Percentiles rank a stretch among this genome's conserved stretches.
Evolutionary conservation across 2,888 invertebrate species (phyloP).

Genomic region (Gari tellinella): DNA sequence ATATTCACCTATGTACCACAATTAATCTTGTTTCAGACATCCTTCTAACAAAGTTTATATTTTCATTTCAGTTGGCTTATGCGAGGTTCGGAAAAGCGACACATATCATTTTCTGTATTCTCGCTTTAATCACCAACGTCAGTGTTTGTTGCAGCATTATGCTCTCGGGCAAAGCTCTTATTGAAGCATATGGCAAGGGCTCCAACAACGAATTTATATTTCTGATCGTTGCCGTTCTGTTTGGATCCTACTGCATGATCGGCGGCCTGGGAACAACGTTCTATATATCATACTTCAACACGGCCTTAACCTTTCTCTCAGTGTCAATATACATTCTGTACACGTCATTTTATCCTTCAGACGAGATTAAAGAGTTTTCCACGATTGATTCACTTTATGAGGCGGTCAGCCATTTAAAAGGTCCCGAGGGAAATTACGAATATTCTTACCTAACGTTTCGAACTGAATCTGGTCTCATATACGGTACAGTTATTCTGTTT

Average conservation of each 20-base stretch:
- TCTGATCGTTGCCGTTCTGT: slow-evolving; percentile 65
- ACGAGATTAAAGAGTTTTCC: slow-evolving; percentile 34
- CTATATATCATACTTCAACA: slow-evolving; percentile 80
- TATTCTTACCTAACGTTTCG: slow-evolving; percentile 72
- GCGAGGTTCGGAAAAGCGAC: slow-evolving; percentile 54
- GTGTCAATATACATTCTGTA: slow-evolving; percentile 70
- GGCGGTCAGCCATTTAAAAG: slow-evolving; percentile 62
- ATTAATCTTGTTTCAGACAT: no score
- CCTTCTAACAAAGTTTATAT: neutral
- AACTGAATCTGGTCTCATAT: slow-evolving; percentile 69
- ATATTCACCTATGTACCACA: no score
- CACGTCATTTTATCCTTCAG: slow-evolving; percentile 58
- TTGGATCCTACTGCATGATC: slow-evolving; percentile 76
- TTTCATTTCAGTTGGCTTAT: slow-evolving; percentile 37
- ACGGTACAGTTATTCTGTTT: slow-evolving; percentile 64
- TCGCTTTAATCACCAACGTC: slow-evolving; percentile 63
- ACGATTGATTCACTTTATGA: slow-evolving; percentile 65
- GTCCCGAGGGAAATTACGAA: slow-evolving; percentile 70
- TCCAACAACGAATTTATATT: slow-evolving; percentile 74
- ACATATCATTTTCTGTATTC: slow-evolving; percentile 52
- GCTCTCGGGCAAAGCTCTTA: neutral
- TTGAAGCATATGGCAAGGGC: slow-evolving; percentile 64
- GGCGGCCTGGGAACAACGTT: slow-evolving; percentile 80
- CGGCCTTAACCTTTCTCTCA: slow-evolving; percentile 72
- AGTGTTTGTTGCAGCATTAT: slow-evolving; percentile 9